Evolutionary conservation across 2,797 vertebrate genomes (phyloP), one percentile per base, ranked within the genome.

Genomic region (Prunella strophiata): DNA sequence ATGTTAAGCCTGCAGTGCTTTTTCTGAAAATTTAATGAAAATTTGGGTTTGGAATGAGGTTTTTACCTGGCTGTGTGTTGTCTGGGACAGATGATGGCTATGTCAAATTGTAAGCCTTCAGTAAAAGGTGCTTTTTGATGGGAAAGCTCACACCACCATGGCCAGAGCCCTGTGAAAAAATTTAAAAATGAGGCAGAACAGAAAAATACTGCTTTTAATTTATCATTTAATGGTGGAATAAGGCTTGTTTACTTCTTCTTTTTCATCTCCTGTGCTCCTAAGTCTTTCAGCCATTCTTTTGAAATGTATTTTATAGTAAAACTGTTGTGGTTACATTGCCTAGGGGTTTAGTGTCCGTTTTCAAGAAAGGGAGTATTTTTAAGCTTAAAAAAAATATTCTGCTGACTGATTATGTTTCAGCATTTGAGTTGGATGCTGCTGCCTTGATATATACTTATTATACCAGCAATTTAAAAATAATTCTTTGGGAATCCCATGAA

Each of bases 231-330:
- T 91, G 85, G 87, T 96, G 95, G 95, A 85, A 97, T 96, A 97
- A 88, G 94, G 90, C 96, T 97, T 97, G 97, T 97, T 98, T 98
- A 97, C 94, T 96, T 91, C 96, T 96, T 96, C 97, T 96, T 96
- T 96, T 97, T 97, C 97, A 94, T 97, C 96, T 96, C 96, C 88
- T 94, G 75, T 85, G 86, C 96, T 97, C 88, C 95, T 73, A 96
- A 97, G 97, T 96, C 95, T 97, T 97, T 97, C 89, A 94, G 95
- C 95, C 93, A 85, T 98, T 98, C 97, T 97, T 98, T 97, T 97
- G 97, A 98, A 98, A 97, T 97, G 96, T 96, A 97, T 98, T 98
- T 98, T 98, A 97, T 97, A 97, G 97, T 97, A 98, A 98, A 97
- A 96, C 94, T 90, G 96, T 73, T 26, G 89, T 93, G 88, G 93